phyloP scores from a whole-genome alignment of 2,888 invertebrate genomes.

The Diloba caeruleocephala region DNA sequence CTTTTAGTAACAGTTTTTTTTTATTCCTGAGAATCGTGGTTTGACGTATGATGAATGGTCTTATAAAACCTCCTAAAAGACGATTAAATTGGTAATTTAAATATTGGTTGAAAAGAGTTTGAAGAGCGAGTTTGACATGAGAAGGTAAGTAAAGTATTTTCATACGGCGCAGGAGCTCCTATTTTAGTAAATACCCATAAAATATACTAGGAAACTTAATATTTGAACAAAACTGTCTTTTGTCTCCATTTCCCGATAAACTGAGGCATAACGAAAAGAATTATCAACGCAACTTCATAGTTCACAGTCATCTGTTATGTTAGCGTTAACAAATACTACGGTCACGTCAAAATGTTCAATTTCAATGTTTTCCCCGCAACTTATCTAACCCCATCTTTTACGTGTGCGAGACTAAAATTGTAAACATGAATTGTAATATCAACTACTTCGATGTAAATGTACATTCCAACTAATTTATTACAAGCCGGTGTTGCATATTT shows the following conservation, averaged over 20 bases:
- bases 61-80: too few species aligned
- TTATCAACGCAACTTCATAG: neutral
- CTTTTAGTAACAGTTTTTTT: too few species aligned
- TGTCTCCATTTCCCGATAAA: too few species aligned
- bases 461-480: conserved; percentile 36
- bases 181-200: neutral
- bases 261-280: neutral
- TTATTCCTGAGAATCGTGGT: too few species aligned
- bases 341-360: conserved; percentile 29
- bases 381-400: conserved; percentile 32
- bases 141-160: too few species aligned
- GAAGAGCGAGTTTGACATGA: too few species aligned
- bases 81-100: too few species aligned
- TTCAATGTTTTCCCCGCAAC: conserved; percentile 18
- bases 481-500: conserved; percentile 27
- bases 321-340: conserved; percentile 11
- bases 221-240: neutral
- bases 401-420: conserved; percentile 26
- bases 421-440: conserved; percentile 40
- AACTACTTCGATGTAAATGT: conserved; percentile 12
- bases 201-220: neutral
- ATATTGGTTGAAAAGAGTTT: too few species aligned
- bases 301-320: neutral
- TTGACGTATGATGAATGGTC: too few species aligned
- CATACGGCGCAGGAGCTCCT: neutral